Base-by-base conservation (phyloP, 2,113 vertebrate species). In the Maccullochella peelii region DNA sequence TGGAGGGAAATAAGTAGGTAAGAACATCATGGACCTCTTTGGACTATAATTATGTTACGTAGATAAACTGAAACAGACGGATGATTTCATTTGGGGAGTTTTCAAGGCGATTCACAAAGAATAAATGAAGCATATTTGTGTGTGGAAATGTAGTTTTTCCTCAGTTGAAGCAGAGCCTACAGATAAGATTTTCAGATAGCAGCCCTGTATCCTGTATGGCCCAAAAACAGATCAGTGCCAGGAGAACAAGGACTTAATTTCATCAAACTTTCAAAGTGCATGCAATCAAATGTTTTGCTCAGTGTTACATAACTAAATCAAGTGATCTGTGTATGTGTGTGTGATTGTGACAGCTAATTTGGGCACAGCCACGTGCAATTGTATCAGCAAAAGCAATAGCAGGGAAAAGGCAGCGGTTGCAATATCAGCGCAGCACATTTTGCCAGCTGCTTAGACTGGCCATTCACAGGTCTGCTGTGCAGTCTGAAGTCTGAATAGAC, bases 401-500 rank as follows among this genome's bases (percentile, higher is more conserved):
- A 47, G 71, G 61, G 68, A 55, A 80, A 80, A 73, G 68, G 78
- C 61, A 44, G 52, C 57, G 71, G 36, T 86, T 90, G 86, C 86
- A 92, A 88, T 77, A 74, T 77, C 79, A 91, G 68, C 76, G 59
- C 86, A 77, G 87, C 88, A 77, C 84, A 90, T 79, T 91, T 77
- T 93, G 86, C 93, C 93, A 93, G 93, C 92, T 90, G 92, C 84
- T 88, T 65, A 21, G 44, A 27, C 79, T 65, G 82, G 83, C 73
- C 83, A 81, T 83, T 83, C 77, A 36, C 77, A 36, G 84, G 36
- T 89, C 84, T 70, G 80, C 75, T 76, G 81, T 79, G 79, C 79
- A 87, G 89, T 83, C 89, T 88, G 63, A 21, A 62, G 83, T 21
- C 58, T 91, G 90, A 93, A 91, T 85, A 65, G 92, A 94, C 86